Conservation (phyloP, 2,113 vertebrate species). For the Dromaius novaehollandiae region DNA sequence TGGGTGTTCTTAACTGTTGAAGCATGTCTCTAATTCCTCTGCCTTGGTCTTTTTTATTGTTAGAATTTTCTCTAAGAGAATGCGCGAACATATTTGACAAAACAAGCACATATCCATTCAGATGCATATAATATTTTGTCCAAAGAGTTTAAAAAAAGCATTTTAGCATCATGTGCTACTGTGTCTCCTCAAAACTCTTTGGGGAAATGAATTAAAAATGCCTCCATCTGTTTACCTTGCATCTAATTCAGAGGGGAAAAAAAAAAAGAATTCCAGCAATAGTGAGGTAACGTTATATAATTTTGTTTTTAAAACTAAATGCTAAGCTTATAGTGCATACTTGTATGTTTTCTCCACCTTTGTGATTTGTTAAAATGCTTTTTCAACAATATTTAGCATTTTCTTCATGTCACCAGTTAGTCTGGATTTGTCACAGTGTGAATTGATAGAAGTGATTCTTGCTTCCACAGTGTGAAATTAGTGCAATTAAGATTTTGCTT, state of each 20-base stretch:
- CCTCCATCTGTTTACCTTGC: conserved; percentile 61
- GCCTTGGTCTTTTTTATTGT: not conserved
- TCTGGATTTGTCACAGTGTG: not conserved
- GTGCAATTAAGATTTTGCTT: not conserved
- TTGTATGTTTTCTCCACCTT: not conserved
- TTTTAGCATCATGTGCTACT: conserved; percentile 2
- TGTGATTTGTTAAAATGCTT: not conserved
- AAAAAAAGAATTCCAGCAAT: conserved; percentile 13
- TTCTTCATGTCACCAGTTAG: not conserved
- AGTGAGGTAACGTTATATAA: conserved; percentile 18
- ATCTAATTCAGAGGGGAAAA: not conserved
- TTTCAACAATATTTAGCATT: conserved; percentile 37
- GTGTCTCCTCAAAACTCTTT: conserved; percentile 12
- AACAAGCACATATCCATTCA: not conserved
- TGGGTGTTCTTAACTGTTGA: not conserved
- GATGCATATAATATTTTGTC: not conserved
- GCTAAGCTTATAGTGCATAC: not conserved
- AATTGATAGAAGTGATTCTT: not conserved
- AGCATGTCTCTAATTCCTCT: not conserved
- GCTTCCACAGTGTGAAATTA: not conserved
- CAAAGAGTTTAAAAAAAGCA: not conserved
- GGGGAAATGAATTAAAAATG: conserved; percentile 64
- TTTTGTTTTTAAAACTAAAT: conserved; percentile 29
- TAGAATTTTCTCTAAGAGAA: not conserved
- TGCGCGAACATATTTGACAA: not conserved